Evolutionary conservation across 2,797 vertebrate species (phyloP).

Genomic region (Malurus splendens): DNA sequence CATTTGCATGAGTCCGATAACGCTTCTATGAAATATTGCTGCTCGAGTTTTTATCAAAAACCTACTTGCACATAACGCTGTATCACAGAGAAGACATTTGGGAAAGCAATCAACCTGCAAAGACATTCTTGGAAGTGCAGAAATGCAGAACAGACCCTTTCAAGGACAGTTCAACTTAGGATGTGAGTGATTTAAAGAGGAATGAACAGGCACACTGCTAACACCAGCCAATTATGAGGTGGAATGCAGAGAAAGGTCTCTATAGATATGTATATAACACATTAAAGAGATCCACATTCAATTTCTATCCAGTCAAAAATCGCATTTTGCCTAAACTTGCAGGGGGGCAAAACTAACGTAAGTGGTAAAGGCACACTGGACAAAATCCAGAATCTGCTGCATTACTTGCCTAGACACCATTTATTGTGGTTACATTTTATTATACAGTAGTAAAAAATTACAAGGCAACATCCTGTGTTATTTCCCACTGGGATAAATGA

Average conservation of each 20-base stretch:
- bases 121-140: neutral
- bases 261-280: accelerated
- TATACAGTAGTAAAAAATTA: conserved; percentile 69
- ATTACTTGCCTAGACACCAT: conserved; percentile 64
- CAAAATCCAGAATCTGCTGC: conserved; percentile 47
- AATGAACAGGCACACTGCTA: neutral
- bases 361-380: conserved; percentile 57
- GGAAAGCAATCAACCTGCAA: conserved; percentile 14
- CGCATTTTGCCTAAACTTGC: neutral
- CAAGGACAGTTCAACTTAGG: neutral
- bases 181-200: neutral
- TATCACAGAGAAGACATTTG: neutral
- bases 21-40: accelerated
- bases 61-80: accelerated
- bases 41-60: neutral
- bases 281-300: neutral
- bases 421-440: conserved; percentile 72
- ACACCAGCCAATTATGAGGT: neutral
- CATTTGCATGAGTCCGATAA: neutral
- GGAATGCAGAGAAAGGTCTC: neutral
- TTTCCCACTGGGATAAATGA: conserved; percentile 65
- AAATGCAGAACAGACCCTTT: neutral
- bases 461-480: conserved; percentile 63
- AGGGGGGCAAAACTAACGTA: neutral
- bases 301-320: conserved; percentile 17